Conservation (phyloP, 1,140 invertebrate species). For the Archivesica marissinica region DNA sequence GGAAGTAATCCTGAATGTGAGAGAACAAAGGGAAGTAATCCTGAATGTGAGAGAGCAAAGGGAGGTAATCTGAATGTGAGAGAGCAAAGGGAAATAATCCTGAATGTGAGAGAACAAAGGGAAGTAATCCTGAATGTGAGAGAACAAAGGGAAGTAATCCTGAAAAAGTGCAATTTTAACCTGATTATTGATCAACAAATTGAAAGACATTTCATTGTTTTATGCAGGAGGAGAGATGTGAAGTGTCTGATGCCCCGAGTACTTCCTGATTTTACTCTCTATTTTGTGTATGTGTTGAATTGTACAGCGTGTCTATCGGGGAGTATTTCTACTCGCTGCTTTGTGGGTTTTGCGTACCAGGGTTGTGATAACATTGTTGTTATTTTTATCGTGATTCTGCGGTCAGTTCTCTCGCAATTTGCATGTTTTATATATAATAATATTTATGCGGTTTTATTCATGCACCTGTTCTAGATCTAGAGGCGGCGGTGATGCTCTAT, state of each 20-base stretch:
- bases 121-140: not conserved
- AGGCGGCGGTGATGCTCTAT: no score
- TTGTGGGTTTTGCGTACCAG: not conserved
- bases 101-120: not conserved
- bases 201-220: not conserved
- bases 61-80: not conserved
- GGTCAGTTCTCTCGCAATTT: no score
- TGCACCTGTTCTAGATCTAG: no score
- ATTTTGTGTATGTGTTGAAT: not conserved
- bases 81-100: not conserved
- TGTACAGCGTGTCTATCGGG: not conserved
- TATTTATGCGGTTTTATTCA: no score
- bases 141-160: slow-evolving; percentile 14
- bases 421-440: no score
- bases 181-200: no score
- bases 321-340: not conserved
- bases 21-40: not conserved
- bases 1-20: not conserved
- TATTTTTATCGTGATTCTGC: no score
- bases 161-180: slow-evolving; percentile 18
- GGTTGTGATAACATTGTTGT: no score
- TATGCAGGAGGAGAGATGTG: not conserved
- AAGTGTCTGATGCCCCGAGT: not conserved
- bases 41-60: not conserved
- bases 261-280: not conserved